phyloP scores from a whole-genome alignment of 2,888 invertebrate genomes.

The Hypomecis atomaria region DNA sequence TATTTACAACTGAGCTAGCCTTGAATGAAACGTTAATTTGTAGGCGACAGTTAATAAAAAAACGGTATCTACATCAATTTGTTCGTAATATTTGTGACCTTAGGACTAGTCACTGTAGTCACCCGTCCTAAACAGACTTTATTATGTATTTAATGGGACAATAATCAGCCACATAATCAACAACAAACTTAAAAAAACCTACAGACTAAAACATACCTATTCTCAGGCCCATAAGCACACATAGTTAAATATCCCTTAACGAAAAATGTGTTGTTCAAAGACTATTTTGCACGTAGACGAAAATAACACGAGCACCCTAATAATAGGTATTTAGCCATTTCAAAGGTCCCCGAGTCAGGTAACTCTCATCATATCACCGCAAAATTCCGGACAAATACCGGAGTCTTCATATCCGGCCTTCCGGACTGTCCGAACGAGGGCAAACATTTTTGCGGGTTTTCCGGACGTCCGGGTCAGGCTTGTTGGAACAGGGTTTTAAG shows the following conservation, averaged over 20 bases:
- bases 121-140: too few species aligned
- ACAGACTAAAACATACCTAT: too few species aligned
- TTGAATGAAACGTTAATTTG: too few species aligned
- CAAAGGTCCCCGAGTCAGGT: slow-evolving; percentile 16
- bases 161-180: too few species aligned
- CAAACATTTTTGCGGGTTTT: slow-evolving; percentile 23
- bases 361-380: slow-evolving; percentile 20
- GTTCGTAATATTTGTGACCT: too few species aligned
- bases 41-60: too few species aligned
- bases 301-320: slow-evolving; percentile 1
- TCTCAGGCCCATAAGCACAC: too few species aligned
- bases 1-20: too few species aligned
- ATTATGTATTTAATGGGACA: too few species aligned
- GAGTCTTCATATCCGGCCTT: slow-evolving; percentile 21
- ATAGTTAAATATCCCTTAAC: background rate
- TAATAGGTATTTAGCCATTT: slow-evolving; percentile 10
- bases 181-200: too few species aligned
- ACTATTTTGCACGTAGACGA: slow-evolving; percentile 7
- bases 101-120: too few species aligned
- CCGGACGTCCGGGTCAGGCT: slow-evolving; percentile 15
- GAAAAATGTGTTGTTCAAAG: background rate
- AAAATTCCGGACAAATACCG: slow-evolving; percentile 24
- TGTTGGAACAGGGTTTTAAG: slow-evolving; percentile 15
- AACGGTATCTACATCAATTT: too few species aligned
- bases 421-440: slow-evolving; percentile 13